Base-by-base conservation (phyloP, 1,140 invertebrate species). In the Coboldia fuscipes region DNA sequence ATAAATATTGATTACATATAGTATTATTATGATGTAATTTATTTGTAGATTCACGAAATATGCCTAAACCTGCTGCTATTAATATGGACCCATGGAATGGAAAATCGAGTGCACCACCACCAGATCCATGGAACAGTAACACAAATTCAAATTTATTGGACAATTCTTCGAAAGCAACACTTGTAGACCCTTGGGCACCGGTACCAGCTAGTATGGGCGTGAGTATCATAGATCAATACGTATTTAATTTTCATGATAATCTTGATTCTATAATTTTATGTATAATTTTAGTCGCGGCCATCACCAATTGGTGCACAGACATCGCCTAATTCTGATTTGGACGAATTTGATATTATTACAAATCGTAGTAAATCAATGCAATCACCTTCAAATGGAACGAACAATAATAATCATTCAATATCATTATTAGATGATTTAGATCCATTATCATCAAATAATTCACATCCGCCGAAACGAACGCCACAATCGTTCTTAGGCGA, bases 401-500 rank as follows among this genome's bases (percentile, higher is more conserved):
- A 54, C 41, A 56, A 54, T 41, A 48, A 53, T 36, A 62, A 53
- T 36, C 62, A 58, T 42, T 44, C 51, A 54, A 49, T 48, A 38
- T 50, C 46, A 36, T 41, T 55, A 37, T 44, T 54, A 20, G 50
- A 53, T 30, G 52, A 55, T 14, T 44, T 54, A 43, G 52, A 54
- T 43, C 52, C 51, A 24, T 35, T 55, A 8, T 48, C 50, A 36
- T 46, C 45, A n/a, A 42, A 51, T 17, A 54, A 55, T 40, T 50
- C 46, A 33, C 41, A 30, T 42, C 62, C 60, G 39, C 55, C 65
- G 17, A 77, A 81, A 52, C 90, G 88, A 56, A 88, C 83, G 35
- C 86, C 90, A 7, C 82, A 88, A 43, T 75, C 73, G 43, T 94
- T 96, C 58, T 67, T 96, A 6, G 89, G 89, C 14, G 84, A 93